Evolutionary conservation across 2,113 vertebrate species (phyloP), one percentile per base, ranked within the genome.

Genomic region (Chloebia gouldiae): DNA sequence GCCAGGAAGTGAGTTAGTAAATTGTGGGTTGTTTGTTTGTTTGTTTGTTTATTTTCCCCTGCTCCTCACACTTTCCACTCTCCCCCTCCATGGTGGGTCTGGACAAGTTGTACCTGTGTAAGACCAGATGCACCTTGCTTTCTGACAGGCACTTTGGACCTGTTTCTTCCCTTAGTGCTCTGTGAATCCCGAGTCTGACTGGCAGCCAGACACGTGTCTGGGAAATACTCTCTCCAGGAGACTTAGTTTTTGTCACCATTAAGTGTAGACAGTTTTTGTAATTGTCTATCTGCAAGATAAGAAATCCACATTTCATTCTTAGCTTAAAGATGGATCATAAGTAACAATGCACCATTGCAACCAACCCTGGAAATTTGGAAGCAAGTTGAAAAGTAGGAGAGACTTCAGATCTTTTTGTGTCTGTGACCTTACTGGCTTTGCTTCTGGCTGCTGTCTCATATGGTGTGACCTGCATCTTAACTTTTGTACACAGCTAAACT

Each of bases 1-100:
- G 35, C 31, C 13, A 27, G 19, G 5, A 64, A 59, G 3, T 11
- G 11, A 69, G 13, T 59, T 79, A 3, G 42, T 79, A 21, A 64
- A 56, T 5, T 39, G 10, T 17, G 30, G 4, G 3, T 17, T 37
- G 4, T 7, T 2, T 8, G 9, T 25, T 18, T 39, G 40, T 49
- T 24, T 33, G 3, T 27, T 35, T 16, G 33, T 15, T 33, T 35
- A 4, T 30, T 25, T 39, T 0, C 2, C 6, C 2, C 2, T 0
- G 0, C 7, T n/a, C 13, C 5, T 35, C 54, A 11, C 13, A 20
- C 11, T 57, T 39, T 25, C 7, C 19, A 8, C 15, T 59, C 25
- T n/a, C 1, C 3, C 15, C 15, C 2, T 7, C 1, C 17, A 3
- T 19, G 5, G 1, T 5, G 64, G 27, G 22, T 7, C 16, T 90